Evolutionary conservation across 2,888 invertebrate species (phyloP).

Genomic region (Drosophila putrida): DNA sequence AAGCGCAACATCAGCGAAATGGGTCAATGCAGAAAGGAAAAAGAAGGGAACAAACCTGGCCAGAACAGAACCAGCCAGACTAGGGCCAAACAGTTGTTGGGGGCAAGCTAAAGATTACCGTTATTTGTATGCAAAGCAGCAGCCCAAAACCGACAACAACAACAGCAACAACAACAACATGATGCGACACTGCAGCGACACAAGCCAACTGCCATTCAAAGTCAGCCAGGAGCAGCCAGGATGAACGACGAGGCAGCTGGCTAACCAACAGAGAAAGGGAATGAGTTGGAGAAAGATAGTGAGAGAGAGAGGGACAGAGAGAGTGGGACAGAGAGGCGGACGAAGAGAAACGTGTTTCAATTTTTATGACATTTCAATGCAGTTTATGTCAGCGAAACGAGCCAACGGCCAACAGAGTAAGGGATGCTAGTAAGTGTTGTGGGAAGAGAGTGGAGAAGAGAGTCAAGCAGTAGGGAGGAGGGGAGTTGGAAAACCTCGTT

Average conservation of each 20-base stretch:
- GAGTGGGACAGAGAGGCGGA: constrained; percentile 23
- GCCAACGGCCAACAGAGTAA: constrained; percentile 35
- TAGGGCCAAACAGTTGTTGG: constrained; percentile 12
- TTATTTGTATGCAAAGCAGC: constrained; percentile 76
- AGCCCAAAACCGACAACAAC: constrained; percentile 61
- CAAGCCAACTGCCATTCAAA: constrained; percentile 65
- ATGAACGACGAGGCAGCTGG: constrained; percentile 3
- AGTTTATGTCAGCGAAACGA: constrained; percentile 76
- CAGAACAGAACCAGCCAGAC: constrained; percentile 14
- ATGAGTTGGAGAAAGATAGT: no score
- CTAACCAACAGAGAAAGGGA: neutral
- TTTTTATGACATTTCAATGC: constrained; percentile 82
- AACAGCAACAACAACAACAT: constrained; percentile 40
- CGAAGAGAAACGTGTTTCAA: constrained; percentile 68
- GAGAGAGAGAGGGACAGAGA: neutral
- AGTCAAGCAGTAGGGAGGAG: neutral
- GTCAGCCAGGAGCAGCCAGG: constrained; percentile 45
- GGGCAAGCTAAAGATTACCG: constrained; percentile 58
- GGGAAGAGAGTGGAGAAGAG: neutral
- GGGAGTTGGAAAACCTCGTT: constrained; percentile 52
- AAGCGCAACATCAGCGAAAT: constrained; percentile 66
- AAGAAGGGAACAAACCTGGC: constrained; percentile 1
- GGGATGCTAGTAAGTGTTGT: neutral
- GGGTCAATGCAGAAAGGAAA: constrained; percentile 22
- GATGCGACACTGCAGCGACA: constrained; percentile 51